These are phyloP conservation scores for Siderastrea siderea DNA, from an alignment of 92 coral and sea anemone genomes.

Conservation along the genomic window DNA sequence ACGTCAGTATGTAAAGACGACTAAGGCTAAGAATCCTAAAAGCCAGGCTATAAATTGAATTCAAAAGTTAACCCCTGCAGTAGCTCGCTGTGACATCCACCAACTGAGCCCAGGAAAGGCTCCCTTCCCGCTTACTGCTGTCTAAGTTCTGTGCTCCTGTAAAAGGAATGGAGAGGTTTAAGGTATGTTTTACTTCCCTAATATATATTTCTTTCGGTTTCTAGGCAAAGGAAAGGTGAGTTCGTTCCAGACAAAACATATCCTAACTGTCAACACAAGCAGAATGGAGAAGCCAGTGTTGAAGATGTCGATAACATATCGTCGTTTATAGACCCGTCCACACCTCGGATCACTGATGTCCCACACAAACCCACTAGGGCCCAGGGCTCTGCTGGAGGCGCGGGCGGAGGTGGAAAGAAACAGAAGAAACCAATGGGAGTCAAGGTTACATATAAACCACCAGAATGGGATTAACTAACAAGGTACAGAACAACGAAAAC, in stretches of 20 bases:
- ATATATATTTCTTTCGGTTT: neutral
- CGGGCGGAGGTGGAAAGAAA: conserved; percentile 68
- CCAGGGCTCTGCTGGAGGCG: conserved; percentile 58
- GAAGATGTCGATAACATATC: conserved; percentile 79
- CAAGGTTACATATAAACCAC: conserved; percentile 91
- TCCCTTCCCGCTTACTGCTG: too few species aligned
- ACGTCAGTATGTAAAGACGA: too few species aligned
- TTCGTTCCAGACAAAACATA: conserved; percentile 90
- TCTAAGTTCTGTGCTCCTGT: too few species aligned
- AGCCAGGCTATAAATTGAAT: too few species aligned
- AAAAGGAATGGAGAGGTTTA: too few species aligned
- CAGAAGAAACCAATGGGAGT: conserved; percentile 90
- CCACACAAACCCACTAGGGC: conserved; percentile 85
- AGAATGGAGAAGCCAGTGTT: conserved; percentile 50
- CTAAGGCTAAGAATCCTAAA: too few species aligned
- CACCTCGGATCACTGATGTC: conserved; percentile 95
- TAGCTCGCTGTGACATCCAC: too few species aligned
- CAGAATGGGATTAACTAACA: conserved; percentile 83
- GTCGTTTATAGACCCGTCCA: conserved; percentile 92
- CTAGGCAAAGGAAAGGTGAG: conserved; percentile 93
- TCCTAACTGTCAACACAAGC: conserved; percentile 63
- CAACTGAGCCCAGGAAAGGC: too few species aligned
- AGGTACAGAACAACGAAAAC: neutral
- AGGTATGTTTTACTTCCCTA: neutral
- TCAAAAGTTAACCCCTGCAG: too few species aligned